Evolutionary conservation across 1,140 invertebrate genomes (phyloP), one percentile per base, ranked within the genome.

Genomic region (roundworm (Caenorhabditis elegans)): DNA sequence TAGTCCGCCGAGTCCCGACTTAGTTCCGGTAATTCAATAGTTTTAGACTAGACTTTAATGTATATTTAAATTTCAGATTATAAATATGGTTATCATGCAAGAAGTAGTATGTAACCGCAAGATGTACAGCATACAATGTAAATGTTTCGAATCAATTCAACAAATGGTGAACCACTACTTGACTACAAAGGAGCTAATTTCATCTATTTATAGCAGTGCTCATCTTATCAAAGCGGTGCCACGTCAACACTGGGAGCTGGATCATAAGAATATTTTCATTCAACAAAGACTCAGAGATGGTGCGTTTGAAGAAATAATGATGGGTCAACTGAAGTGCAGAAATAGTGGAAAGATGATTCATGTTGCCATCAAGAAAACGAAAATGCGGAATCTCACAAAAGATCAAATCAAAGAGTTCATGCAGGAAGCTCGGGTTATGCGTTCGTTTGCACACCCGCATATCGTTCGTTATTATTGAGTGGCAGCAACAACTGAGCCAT

Each of bases 231-330:
- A 55, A 26, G 53, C 81, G 5, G 39, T 85, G 17, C 24, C 36
- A 28, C 80, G 85, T 17, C 83, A 86, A 65, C 4, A 47, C 6
- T 86, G 85, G 85, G 85, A 86, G 70, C 53, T 83, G 3, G 47
- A 75, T 13, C 81, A 81, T 15, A 76, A 82, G 8, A 78, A 86
- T 53, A 82, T 86, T 43, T 36, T 28, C 10, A 36, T 43, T 15
- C 19, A 26, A 22, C 53, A 82, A 28, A 83, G 81, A 76, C 22
- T 86, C 19, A 85, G 85, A 39, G 85, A 86, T 65, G 85, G 85
- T 19, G 85, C 85, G 1, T 86, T 86, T 31, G 86, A 86, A 65
- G 79, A 82, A 53, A 80, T 82, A 11, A 39, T 15, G 11, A 34
- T 47, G 24, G 48, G 46, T 5, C 26, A 46, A 10, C 24, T 53